phyloP scores from a whole-genome alignment of 2,113 vertebrate species.

The Bos indicus region DNA sequence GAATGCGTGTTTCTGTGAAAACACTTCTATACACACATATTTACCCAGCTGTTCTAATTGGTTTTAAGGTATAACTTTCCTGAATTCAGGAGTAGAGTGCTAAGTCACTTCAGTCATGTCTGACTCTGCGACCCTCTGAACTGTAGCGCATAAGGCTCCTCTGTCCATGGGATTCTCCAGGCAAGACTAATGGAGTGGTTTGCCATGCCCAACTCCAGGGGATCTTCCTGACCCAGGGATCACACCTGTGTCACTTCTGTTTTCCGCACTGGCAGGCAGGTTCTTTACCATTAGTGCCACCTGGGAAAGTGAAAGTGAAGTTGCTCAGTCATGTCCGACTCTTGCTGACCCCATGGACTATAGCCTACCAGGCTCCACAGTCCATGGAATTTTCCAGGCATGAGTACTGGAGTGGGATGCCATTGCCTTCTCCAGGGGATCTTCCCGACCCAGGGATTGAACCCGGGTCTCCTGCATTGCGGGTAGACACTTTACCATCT shows the following conservation, averaged over 20 bases:
- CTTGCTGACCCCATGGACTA: background rate
- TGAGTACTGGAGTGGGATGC: background rate
- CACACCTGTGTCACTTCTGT: background rate
- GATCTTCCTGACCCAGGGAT: background rate
- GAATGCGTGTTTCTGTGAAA: background rate
- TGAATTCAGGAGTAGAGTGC: background rate
- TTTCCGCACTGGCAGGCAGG: background rate
- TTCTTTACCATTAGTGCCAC: background rate
- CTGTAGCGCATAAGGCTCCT: background rate
- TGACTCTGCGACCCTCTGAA: background rate
- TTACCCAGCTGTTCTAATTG: background rate
- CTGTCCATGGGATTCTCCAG: background rate
- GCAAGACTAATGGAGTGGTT: background rate
- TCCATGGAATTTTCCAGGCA: background rate
- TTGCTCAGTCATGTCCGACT: background rate
- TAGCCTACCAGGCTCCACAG: background rate
- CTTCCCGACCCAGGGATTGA: background rate
- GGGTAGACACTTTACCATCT: background rate
- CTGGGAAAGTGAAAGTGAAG: background rate
- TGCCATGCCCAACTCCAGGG: background rate
- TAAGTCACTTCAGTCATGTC: background rate
- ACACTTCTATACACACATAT: background rate
- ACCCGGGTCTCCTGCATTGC: accelerated
- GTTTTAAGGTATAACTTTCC: background rate
- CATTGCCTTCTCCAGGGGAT: background rate